Evolutionary conservation across 1,140 invertebrate species (phyloP), one percentile per base, ranked within the genome.

Genomic region (Nomia melanderi): DNA sequence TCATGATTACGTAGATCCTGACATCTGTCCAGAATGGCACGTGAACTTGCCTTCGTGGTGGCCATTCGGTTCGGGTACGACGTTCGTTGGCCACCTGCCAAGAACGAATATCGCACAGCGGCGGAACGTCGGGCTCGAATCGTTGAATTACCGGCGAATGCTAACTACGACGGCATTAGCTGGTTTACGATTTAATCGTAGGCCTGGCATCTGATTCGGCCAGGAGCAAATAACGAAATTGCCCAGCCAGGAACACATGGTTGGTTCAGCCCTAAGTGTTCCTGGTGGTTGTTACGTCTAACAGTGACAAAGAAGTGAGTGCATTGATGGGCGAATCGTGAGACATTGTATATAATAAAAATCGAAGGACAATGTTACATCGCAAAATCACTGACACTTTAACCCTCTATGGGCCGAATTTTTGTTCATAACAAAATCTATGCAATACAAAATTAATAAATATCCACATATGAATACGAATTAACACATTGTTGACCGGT

Each of bases 71-170:
- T 25, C 25, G 25, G 23, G 33, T 62, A 53, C 71, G 71, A 75
- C 36, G 53, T 64, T 66, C 29, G 25, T 31, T 84, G 82, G 82
- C 56, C 50, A 77, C 36, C 56, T 67, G 81, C 82, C 81, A 84
- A 29, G 23, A 66, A 69, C 63, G 63, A 76, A 72, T 65, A 73
- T 79, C 56, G 72, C 39, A 57, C 53, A 56, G 72, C 66, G 14
- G 7, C 54, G 77, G 47, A 59, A 57, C 70, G 60, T 60, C 54
- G 71, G 2, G 39, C 31, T 64, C 33, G 77, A 79, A 83, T 84
- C 67, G 71, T 60, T 72, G 67, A 84, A 77, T 83, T 79, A 84
- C 44, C 29, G 39, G 1, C 36, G 31, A 57, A 66, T 63, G 36
- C 25, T 50, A 33, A 33, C 33, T 75, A 62, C 71, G 62, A 64